Conservation (phyloP, 2,888 invertebrate species). For the Galerucella nymphaeae region DNA sequence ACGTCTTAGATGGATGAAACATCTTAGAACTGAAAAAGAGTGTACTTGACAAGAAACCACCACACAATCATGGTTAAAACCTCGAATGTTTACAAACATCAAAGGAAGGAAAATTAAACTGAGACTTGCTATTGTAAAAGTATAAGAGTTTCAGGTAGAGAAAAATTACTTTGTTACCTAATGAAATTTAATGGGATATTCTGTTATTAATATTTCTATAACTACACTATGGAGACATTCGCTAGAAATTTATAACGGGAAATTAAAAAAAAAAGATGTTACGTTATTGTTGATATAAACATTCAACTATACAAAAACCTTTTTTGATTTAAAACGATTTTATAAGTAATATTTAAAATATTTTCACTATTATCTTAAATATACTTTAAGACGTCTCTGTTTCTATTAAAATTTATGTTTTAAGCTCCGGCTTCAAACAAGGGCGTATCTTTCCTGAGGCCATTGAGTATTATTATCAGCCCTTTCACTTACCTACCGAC, state of each 20-base stretch:
- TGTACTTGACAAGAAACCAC: conserved; percentile 21
- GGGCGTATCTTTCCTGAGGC: background rate
- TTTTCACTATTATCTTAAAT: background rate
- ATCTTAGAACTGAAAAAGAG: conserved; percentile 19
- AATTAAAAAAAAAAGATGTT: too few species aligned
- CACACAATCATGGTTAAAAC: background rate
- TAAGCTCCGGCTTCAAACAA: background rate
- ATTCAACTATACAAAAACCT: too few species aligned
- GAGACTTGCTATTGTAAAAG: background rate
- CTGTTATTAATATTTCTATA: background rate
- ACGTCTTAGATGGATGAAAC: background rate
- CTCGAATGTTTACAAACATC: conserved; percentile 20
- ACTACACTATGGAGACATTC: too few species aligned
- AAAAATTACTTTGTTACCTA: conserved; percentile 2
- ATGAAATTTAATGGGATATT: background rate
- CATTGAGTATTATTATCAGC: conserved; percentile 9
- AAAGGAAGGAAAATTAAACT: conserved; percentile 19
- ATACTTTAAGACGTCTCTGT: background rate
- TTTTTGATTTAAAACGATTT: too few species aligned
- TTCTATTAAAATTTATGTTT: background rate
- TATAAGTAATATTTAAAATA: background rate
- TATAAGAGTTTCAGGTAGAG: conserved; percentile 1
- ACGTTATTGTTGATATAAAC: too few species aligned
- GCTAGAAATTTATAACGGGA: too few species aligned
- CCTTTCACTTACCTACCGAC: conserved; percentile 14